These are phyloP conservation scores for Mantis religiosa DNA, from an alignment of 2,888 invertebrate species.

Conservation along the genomic window DNA sequence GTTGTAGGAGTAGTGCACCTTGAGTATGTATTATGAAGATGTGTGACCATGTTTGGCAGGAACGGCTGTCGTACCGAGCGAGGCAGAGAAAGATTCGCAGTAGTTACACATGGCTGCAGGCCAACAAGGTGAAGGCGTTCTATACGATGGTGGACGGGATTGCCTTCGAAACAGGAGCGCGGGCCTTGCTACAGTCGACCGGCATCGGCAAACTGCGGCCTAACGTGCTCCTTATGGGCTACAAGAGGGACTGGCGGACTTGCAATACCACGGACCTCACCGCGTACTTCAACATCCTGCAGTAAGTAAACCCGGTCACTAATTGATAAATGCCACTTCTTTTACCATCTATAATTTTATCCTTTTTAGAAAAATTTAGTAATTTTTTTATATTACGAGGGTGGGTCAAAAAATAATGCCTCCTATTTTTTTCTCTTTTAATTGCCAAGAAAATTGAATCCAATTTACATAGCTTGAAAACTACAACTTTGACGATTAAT, in stretches of 20 bases:
- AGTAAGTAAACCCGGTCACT: constrained; percentile 73
- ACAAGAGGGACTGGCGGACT: constrained; percentile 83
- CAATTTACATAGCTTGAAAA: too few relatives aligned
- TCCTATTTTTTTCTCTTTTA: too few relatives aligned
- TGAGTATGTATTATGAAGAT: background rate
- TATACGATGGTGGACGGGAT: constrained; percentile 69
- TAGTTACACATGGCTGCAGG: constrained; percentile 78
- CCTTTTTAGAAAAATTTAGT: too few relatives aligned
- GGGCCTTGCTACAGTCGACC: constrained; percentile 77
- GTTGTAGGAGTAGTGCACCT: too few relatives aligned
- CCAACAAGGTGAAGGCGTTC: constrained; percentile 83
- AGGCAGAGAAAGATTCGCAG: constrained; percentile 55
- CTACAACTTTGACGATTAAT: too few relatives aligned
- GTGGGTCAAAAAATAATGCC: too few relatives aligned
- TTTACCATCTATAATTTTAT: too few relatives aligned
- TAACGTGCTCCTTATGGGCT: constrained; percentile 92
- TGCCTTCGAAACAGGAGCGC: constrained; percentile 71
- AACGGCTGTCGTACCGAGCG: constrained; percentile 60
- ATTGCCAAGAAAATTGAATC: too few relatives aligned
- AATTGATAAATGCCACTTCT: too few relatives aligned
- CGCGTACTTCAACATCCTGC: constrained; percentile 90
- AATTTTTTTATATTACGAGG: too few relatives aligned
- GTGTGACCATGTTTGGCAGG: constrained; percentile 42
- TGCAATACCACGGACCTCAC: constrained; percentile 70
- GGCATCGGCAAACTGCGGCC: constrained; percentile 91